These are phyloP conservation scores for Coturnix japonica DNA, from an alignment of 2,113 vertebrate genomes.

Conservation along the genomic window DNA sequence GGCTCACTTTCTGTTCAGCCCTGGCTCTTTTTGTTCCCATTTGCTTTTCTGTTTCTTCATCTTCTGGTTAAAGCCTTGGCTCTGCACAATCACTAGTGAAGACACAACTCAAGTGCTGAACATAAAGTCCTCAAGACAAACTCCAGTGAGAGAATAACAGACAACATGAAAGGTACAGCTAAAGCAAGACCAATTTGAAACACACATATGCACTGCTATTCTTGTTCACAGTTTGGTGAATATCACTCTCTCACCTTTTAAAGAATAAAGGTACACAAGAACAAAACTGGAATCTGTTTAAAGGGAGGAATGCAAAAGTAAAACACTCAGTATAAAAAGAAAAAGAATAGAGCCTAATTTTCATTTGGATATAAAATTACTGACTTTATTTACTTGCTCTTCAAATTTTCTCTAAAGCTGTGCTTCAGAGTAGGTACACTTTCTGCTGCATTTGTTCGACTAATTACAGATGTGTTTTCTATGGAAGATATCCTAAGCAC, in stretches of 20 bases:
- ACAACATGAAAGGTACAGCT: neutral
- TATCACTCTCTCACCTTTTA: neutral
- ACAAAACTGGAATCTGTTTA: neutral
- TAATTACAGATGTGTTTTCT: conserved; percentile 24
- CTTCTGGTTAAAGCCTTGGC: neutral
- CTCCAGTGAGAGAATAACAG: neutral
- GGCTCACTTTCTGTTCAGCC: neutral
- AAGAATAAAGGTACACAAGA: neutral
- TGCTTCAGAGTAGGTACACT: neutral
- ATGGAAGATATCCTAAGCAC: neutral
- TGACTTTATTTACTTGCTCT: neutral
- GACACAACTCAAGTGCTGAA: neutral
- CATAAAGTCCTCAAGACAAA: neutral
- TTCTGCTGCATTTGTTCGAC: neutral
- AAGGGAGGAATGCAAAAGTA: neutral
- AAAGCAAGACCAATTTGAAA: neutral
- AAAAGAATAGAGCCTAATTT: neutral
- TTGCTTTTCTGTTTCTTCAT: neutral
- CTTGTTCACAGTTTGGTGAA: neutral
- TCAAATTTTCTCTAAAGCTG: neutral
- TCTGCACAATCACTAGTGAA: neutral
- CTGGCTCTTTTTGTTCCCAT: neutral
- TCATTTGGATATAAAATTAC: neutral
- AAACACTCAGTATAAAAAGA: neutral
- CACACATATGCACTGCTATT: rapidly evolving